Base-by-base conservation (phyloP, 37 sponge, comb jelly and placozoan genomes). In the Halisarca cf. caerulea region DNA sequence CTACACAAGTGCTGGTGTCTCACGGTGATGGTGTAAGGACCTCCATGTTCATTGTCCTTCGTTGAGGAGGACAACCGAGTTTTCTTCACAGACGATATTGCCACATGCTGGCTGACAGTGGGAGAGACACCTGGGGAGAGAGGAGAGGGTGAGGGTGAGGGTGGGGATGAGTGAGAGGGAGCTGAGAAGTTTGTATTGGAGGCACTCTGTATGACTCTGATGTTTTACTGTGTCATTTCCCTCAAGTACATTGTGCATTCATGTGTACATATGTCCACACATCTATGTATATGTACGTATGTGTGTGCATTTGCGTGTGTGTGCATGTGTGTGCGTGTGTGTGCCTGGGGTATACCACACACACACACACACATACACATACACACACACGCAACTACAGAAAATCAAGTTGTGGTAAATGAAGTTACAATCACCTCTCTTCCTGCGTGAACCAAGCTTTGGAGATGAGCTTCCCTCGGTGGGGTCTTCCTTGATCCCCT, bases 21-120 rank as follows among this genome's bases (percentile, higher is more conserved):
- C 6, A 62, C 64, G 4, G 64, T 62, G 64, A 62, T 62, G 64
- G 64, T 62, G 64, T 62, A 62, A 7, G 64, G 64, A 7, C 64
- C 64, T 20, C 30, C 23, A 8, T 62, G 64, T 4, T 30, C 64
- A 23, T 6, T 23, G 18, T 27, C 64, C 64, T 62, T 27, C 8
- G 25, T 27, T 4, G 25, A 23, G 25, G 64, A 7, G 4, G 30
- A 23, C 64, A 62, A 23, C 23, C 64, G 25, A 27, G 18, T 30
- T 30, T 23, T 23, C 64, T 62, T 62, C 30, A 27, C 30, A 7
- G 64, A 62, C 4, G 64, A 62, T 27, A 62, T 27, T 20, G 64
- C 64, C 6, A 62, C 30, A 27, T 62, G 25, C 64, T 62, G 64
- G 23, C 64, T 62, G 30, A 62, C 64, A 7, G 30, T 7, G 6